Evolutionary conservation across 2,113 vertebrate genomes (phyloP), one percentile per base, ranked within the genome.

Genomic region (Tretioscincus oriximinensis): DNA sequence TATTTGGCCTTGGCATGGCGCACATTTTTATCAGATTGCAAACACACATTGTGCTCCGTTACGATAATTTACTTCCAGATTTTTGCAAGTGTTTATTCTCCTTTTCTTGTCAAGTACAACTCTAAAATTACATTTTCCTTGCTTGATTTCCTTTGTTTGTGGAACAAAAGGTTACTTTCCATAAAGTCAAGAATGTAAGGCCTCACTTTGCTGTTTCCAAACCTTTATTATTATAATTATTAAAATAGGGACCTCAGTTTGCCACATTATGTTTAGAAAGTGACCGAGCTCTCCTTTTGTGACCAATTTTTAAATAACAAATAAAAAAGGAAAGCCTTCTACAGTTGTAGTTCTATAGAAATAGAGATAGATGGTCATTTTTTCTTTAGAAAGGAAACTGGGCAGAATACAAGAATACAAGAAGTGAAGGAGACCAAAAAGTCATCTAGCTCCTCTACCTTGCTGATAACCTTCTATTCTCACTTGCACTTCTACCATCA

Each of bases 91-190:
- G 65, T 77, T 72, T 81, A 70, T 61, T 85, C 73, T 63, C 28
- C 21, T 16, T 67, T 85, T 41, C 35, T 41, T 81, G n/a, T 81
- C 68, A 81, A 77, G 28, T 60, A 45, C 64, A 47, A 49, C 11
- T 67, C 73, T 77, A 73, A 81, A 81, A 66, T 67, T 77, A 66
- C 31, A 73, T 81, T 49, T 63, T 73, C 31, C n/a, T 45, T 67
- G 26, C 21, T 81, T 84, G 22, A 5, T 77, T 81, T 85, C 31
- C 77, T 61, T 72, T 28, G n/a, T 73, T 85, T 77, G 31, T 73
- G 69, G 78, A 85, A 81, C 60, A 76, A 77, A 18, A 73, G 24
- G 31, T 79, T 79, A 9, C 61, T 79, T 79, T 75, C 51, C 20
- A 26, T 9, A 70, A 58, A 67, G 28, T 26, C 45, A 78, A 49